A percentile compares a stretch with the other conserved stretches of the same genome.
Conservation (phyloP, 53 echinoderm and acorn worm species). For the Zoroaster sp. region DNA sequence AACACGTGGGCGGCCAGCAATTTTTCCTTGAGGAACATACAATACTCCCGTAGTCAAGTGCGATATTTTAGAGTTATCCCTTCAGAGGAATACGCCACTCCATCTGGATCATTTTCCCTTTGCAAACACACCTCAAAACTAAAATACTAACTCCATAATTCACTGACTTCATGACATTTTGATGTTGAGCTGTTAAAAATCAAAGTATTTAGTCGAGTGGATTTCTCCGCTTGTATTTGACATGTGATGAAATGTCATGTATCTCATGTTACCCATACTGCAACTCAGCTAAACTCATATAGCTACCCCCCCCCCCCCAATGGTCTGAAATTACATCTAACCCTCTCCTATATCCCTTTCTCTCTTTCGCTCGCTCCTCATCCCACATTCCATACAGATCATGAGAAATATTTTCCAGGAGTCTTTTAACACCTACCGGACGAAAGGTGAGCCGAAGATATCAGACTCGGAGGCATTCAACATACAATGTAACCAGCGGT, state of each 20-base stretch:
- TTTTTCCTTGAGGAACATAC: background rate
- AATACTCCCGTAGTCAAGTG: background rate
- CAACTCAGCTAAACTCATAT: background rate
- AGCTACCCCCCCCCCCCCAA: background rate
- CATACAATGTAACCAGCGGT: constrained; percentile 78
- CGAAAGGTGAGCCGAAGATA: constrained; percentile 83
- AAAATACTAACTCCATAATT: background rate
- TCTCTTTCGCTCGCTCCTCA: background rate
- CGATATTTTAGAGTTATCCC: background rate
- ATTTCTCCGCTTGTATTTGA: background rate
- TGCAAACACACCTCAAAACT: background rate
- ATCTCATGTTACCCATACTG: background rate
- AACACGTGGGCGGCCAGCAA: background rate
- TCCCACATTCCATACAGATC: constrained; percentile 59
- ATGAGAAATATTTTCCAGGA: constrained; percentile 98
- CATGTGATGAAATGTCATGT: background rate
- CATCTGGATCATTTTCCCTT: background rate
- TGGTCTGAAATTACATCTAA: background rate
- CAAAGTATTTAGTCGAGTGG: background rate
- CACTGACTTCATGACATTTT: background rate
- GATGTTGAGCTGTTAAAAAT: background rate
- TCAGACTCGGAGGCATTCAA: constrained; percentile 82
- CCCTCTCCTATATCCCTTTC: background rate
- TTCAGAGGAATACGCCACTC: background rate
- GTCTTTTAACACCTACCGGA: constrained; percentile 91